Percentiles rank a stretch among this genome's conserved stretches.
phyloP scores from a whole-genome alignment of 2,888 invertebrate species.

The Lithodes maja region DNA sequence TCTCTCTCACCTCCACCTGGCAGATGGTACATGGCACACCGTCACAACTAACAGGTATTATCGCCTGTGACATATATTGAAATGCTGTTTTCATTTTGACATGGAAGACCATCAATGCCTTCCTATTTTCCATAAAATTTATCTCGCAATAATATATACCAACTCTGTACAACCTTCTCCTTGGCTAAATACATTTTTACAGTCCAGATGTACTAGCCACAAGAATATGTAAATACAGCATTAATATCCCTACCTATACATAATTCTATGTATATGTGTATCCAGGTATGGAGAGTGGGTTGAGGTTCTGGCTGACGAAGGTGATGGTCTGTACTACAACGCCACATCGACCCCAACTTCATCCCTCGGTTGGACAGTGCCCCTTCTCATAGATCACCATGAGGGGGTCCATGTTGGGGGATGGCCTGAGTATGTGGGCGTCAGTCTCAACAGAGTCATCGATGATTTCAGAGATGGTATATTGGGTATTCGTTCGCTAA shows the following conservation, averaged over 20 bases:
- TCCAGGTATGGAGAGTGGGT: constrained; percentile 57
- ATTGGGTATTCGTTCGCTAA: background rate
- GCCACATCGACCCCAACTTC: constrained; percentile 37
- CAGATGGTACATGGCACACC: constrained; percentile 60
- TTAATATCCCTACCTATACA: too few relatives aligned
- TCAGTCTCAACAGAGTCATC: constrained; percentile 54
- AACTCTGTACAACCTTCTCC: too few relatives aligned
- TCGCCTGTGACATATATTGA: too few relatives aligned
- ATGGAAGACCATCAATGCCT: too few relatives aligned
- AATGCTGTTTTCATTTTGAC: too few relatives aligned
- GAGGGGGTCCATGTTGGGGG: constrained; percentile 68
- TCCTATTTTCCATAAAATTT: too few relatives aligned
- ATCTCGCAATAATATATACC: too few relatives aligned
- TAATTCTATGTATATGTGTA: too few relatives aligned
- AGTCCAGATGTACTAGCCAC: too few relatives aligned
- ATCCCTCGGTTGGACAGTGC: constrained; percentile 16
- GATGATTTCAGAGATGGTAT: constrained; percentile 61
- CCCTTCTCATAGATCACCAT: constrained; percentile 52
- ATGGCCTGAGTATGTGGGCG: constrained; percentile 62
- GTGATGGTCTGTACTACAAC: constrained; percentile 64
- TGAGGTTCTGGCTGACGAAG: constrained; percentile 52
- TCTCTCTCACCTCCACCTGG: constrained; percentile 42
- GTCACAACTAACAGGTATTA: constrained; percentile 55
- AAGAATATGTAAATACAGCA: too few relatives aligned
- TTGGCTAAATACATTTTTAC: too few relatives aligned